Conservation (phyloP, 2,113 vertebrate species). For the Oreochromis niloticus region DNA sequence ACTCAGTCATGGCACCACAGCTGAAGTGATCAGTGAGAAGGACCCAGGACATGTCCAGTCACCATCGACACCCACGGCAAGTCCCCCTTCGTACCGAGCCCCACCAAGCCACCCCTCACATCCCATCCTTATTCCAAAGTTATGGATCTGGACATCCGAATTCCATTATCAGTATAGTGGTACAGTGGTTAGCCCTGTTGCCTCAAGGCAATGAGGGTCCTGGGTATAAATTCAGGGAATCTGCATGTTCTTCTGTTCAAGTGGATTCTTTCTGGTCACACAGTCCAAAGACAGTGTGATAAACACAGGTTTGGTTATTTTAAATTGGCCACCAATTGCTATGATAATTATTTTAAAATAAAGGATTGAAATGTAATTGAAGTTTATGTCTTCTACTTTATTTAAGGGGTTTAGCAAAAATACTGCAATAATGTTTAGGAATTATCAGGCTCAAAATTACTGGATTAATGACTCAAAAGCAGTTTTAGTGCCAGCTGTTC, state of each 20-base stretch:
- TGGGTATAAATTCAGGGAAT: neutral
- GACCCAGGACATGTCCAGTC: neutral
- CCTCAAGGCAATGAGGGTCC: neutral
- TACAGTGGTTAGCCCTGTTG: neutral
- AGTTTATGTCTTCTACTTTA: neutral
- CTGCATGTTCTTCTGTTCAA: neutral
- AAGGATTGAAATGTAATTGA: neutral
- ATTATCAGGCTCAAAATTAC: neutral
- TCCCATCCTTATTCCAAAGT: neutral
- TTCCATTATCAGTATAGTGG: neutral
- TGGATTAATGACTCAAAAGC: neutral
- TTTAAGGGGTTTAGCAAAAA: neutral
- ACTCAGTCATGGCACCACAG: neutral
- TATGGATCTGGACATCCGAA: neutral
- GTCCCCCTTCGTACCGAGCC: neutral
- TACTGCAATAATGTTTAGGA: neutral
- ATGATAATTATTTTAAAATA: neutral
- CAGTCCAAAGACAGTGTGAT: neutral
- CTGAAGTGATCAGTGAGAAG: neutral
- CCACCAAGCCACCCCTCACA: neutral
- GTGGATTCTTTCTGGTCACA: neutral
- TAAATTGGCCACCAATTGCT: neutral
- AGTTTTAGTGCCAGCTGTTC: neutral
- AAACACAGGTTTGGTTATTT: neutral
- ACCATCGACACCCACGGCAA: accelerated